Percentiles rank a stretch among this genome's conserved stretches.
Conservation (phyloP, 2,888 invertebrate genomes). For the Cataglyphis rosenhaueri region DNA sequence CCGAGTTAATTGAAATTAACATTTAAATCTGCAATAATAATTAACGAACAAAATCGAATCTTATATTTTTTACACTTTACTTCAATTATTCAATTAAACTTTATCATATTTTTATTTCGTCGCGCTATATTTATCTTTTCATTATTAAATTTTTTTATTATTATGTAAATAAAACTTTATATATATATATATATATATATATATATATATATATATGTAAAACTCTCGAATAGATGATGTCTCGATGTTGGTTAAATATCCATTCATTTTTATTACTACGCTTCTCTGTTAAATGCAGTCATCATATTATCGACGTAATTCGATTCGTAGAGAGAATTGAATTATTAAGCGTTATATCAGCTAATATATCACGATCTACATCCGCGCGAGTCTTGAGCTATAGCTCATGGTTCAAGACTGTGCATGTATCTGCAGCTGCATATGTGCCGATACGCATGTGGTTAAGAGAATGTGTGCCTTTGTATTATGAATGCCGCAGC, state of each 20-base stretch:
- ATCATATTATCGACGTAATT: neutral
- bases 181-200: too few relatives aligned
- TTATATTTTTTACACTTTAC: conserved; percentile 3
- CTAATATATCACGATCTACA: conserved; percentile 35
- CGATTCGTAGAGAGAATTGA: conserved; percentile 1
- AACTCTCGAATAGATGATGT: neutral
- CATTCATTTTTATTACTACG: neutral
- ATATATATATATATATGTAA: too few relatives aligned
- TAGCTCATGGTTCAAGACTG: conserved; percentile 41
- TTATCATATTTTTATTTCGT: neutral
- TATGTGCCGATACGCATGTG: conserved; percentile 37
- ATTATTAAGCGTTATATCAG: conserved; percentile 56
- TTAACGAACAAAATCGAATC: conserved; percentile 8
- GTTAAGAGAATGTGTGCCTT: conserved; percentile 13
- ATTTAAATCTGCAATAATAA: neutral
- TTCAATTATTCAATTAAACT: conserved; percentile 25
- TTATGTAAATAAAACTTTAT: neutral
- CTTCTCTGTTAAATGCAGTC: neutral
- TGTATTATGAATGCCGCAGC: neutral
- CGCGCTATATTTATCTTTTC: neutral
- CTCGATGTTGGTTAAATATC: neutral
- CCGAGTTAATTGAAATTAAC: conserved; percentile 34
- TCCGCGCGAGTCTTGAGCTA: conserved; percentile 32
- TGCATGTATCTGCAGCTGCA: conserved; percentile 28
- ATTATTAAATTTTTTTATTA: conserved; percentile 1